A percentile compares a stretch with the other conserved stretches of the same genome.
phyloP scores from a whole-genome alignment of 2,113 vertebrate genomes.

The Nannobrachium achirus region DNA sequence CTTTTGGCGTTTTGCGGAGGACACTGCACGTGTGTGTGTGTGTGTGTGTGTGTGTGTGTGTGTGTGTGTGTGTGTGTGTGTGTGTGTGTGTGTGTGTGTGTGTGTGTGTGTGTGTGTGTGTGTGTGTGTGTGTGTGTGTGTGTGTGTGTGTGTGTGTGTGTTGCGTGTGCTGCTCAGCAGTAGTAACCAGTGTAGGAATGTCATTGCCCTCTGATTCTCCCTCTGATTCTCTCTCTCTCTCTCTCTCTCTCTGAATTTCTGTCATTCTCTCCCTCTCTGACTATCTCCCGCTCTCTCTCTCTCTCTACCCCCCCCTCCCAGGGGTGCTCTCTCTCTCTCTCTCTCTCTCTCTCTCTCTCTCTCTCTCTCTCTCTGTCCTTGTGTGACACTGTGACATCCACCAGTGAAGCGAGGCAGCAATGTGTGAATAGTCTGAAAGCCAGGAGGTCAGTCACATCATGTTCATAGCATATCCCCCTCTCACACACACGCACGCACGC shows the following conservation, averaged over 20 bases:
- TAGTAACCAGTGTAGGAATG: conserved; percentile 27
- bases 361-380: conserved; percentile 16
- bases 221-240: conserved; percentile 6
- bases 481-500: neutral
- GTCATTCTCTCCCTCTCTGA: too few species aligned
- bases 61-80: too few species aligned
- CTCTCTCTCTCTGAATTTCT: too few species aligned
- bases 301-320: too few species aligned
- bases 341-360: conserved; percentile 31
- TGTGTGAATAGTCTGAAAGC: conserved; percentile 61
- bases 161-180: neutral
- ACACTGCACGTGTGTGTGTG: too few species aligned
- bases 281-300: too few species aligned
- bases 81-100: conserved; percentile 1
- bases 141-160: conserved; percentile 14
- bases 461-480: conserved; percentile 62
- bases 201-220: neutral
- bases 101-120: conserved; percentile 1
- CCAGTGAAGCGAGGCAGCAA: conserved; percentile 55
- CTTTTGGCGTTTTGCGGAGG: too few species aligned
- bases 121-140: conserved; percentile 49
- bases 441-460: conserved; percentile 66
- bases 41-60: too few species aligned
- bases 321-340: conserved; percentile 7
- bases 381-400: conserved; percentile 69